These are phyloP conservation scores for Aleadryas rufinucha DNA, from an alignment of 2,113 vertebrate genomes.

Conservation along the genomic window DNA sequence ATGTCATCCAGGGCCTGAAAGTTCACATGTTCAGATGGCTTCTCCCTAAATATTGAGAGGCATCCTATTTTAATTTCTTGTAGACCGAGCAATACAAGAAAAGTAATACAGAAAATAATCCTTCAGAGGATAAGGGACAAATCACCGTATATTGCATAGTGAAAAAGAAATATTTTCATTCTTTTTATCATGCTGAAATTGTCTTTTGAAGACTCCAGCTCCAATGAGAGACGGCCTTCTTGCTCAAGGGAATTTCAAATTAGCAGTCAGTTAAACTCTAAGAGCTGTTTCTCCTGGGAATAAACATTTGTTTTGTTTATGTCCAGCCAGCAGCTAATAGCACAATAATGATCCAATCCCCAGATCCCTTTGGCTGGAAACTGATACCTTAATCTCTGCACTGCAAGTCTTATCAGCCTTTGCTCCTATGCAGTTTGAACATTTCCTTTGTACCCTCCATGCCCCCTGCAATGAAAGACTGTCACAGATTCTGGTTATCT, in stretches of 20 bases:
- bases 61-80: background rate
- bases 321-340: constrained; percentile 62
- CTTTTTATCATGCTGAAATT: constrained; percentile 16
- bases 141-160: background rate
- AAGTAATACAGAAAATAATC: constrained; percentile 10
- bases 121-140: background rate
- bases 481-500: constrained; percentile 29
- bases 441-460: background rate
- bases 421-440: constrained; percentile 26
- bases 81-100: background rate
- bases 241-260: constrained; percentile 54
- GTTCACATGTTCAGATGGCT: background rate
- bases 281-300: constrained; percentile 25
- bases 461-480: constrained; percentile 16
- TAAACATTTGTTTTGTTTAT: constrained; percentile 62
- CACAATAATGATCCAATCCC: constrained; percentile 57
- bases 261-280: constrained; percentile 37
- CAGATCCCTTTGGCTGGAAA: constrained; percentile 50
- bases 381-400: constrained; percentile 57
- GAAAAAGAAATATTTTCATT: background rate
- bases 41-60: background rate
- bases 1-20: background rate
- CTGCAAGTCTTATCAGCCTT: constrained; percentile 48
- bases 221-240: background rate
- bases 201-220: background rate